Conservation (phyloP, 2,888 invertebrate genomes). For the Cybosia mesomella region DNA sequence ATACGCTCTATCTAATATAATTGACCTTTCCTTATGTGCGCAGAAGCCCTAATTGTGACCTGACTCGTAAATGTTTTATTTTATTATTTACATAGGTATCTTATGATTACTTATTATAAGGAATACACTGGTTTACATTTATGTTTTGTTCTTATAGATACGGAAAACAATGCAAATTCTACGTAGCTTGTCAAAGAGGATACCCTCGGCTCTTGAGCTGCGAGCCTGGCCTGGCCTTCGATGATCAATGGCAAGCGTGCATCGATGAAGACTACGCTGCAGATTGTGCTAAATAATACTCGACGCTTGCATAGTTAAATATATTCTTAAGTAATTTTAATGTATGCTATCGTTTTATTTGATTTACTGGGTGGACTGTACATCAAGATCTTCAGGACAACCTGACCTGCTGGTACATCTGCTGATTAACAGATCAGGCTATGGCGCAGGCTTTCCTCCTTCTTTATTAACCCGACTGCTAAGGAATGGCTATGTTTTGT, state of each 20-base stretch:
- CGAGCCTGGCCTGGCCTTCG: conserved; percentile 67
- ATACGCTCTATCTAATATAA: no score
- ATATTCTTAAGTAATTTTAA: background rate
- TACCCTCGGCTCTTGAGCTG: conserved; percentile 70
- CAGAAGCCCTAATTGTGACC: no score
- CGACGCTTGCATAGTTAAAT: background rate
- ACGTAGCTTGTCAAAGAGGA: conserved; percentile 70
- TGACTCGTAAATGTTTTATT: no score
- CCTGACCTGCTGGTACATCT: no score
- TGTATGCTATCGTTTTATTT: background rate
- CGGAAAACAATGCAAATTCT: conserved; percentile 63
- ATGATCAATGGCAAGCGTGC: conserved; percentile 60
- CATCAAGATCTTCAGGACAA: background rate
- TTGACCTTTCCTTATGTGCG: no score
- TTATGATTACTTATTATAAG: no score
- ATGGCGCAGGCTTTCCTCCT: background rate
- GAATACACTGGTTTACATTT: background rate
- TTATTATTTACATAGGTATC: no score
- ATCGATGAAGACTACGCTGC: conserved; percentile 48
- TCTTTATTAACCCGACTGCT: no score
- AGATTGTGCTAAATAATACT: conserved; percentile 26
- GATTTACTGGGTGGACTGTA: no score
- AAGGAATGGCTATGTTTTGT: no score
- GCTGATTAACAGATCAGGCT: background rate
- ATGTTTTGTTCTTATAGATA: conserved; percentile 52